Base-by-base conservation (phyloP, 2,797 vertebrate genomes). In the Glossophaga mutica region DNA sequence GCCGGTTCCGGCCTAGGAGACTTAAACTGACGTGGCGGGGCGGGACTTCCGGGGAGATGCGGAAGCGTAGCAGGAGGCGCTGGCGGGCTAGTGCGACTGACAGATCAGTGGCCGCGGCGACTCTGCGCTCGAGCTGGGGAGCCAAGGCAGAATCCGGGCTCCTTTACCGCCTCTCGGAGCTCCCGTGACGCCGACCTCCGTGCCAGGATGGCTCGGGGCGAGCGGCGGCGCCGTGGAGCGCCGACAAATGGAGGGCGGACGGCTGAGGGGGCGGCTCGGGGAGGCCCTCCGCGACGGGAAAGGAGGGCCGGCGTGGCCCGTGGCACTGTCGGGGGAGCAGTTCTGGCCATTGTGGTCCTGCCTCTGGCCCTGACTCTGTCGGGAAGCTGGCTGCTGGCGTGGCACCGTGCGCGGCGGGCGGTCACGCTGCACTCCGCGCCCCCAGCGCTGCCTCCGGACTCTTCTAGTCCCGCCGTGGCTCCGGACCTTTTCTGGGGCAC, bases 401-500 rank as follows among this genome's bases (percentile, higher is more conserved):
- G 95, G 98, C 94, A 57, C 90, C 99, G 96, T 97, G 83, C 98
- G 19, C 98, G 98, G 94, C 98, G 99, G 29, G 98, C 99, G 18
- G 98, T 99, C 87, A 99, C 98, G 0, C 98, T 98, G 16, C 99
- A 99, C 96, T 98, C 99, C 0, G 98, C 99, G 0, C 97, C 98
- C 3, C 97, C 93, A 2, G 98, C 99, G 50, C 98, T 99, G 3
- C 97, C 98, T 22, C 94, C 98, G 19, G 98, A 99, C 67, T 98
- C 99, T 96, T 99, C 98, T 89, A 98, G 97, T 42, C 97, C 99
- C 0, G 96, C 97, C 6, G 98, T 98, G 42, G 98, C 99, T 4
- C 99, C 99, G 0, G 97, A 97, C 12, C 98, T 98, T 89, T 99
- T 99, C 96, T 99, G 99, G 99, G 99, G 99, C 83, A 99, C 99